Evolutionary conservation across 2,888 invertebrate species (phyloP), one percentile per base, ranked within the genome.

Genomic region (Agrochola litura): DNA sequence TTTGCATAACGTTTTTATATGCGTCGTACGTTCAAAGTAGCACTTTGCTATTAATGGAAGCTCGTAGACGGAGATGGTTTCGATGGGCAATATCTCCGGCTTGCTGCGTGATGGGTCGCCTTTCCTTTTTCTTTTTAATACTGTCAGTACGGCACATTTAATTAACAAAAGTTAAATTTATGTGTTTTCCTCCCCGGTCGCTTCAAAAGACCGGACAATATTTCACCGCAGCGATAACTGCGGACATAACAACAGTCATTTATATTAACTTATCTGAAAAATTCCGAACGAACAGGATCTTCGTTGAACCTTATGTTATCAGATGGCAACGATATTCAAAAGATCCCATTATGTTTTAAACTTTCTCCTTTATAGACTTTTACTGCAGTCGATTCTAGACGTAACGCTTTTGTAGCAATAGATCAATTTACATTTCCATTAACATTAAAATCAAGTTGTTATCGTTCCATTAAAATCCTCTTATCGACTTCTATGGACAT

Each of bases 131-230:
- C 70, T 76, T 80, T 82, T 83, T 70, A 76, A 84, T 79, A 74
- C 61, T 66, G 75, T 78, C 83, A 66, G 72, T 76, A 61, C 76
- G 71, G 73, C 79, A 69, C 71, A 81, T 84, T 86, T 84, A 87
- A 87, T 87, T 88, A 88, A 84, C 74, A 81, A 82, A 88, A 79
- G 68, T 81, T 70, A 72, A 81, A 86, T 85, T 84, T 86, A 81
- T 83, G 75, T 71, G 76, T 66, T 70, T 80, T 83, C 82, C 76
- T 83, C 82, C 76, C 25, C 64, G 49, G 68, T 22, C 73, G 82
- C 76, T 77, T 83, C 80, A 70, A 81, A 66, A 77, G 70, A 66
- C 73, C 76, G 65, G 79, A 74, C 84, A 81, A 86, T 88, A 82
- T 82, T 82, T 84, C 79, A 88, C 73, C 69, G 76, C 52, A 64